Evolutionary conservation across 2,888 invertebrate genomes (phyloP).

Genomic region (Stenoptilia bipunctidactyla): DNA sequence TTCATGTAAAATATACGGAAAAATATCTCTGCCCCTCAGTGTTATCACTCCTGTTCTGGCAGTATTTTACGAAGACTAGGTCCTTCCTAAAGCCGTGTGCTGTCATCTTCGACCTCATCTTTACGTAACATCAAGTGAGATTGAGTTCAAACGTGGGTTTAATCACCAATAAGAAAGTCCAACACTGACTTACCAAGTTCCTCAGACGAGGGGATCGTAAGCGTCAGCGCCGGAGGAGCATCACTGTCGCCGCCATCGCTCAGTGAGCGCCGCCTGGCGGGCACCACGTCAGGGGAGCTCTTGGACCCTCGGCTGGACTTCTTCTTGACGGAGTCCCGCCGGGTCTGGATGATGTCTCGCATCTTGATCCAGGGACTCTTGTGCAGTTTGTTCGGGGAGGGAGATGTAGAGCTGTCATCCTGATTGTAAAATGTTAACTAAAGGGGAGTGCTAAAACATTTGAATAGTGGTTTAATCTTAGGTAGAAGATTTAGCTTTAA

Average conservation of each 20-base stretch:
- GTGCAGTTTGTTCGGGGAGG: conserved; percentile 65
- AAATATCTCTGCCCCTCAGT: too few relatives aligned
- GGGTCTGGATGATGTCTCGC: conserved; percentile 81
- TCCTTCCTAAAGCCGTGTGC: too few relatives aligned
- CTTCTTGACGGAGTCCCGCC: conserved; percentile 76
- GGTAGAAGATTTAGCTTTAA: too few relatives aligned
- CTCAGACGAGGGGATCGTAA: conserved; percentile 74
- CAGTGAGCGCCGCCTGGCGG: conserved; percentile 45
- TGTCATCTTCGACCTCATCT: too few relatives aligned
- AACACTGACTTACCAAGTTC: conserved; percentile 65
- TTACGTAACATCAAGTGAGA: too few relatives aligned
- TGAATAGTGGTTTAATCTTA: too few relatives aligned
- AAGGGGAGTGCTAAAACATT: too few relatives aligned
- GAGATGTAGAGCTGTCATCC: conserved; percentile 64
- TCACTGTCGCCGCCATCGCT: conserved; percentile 63
- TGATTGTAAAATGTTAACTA: conserved; percentile 19
- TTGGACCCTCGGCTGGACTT: conserved; percentile 55
- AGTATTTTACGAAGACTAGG: too few relatives aligned
- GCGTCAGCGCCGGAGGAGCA: conserved; percentile 63
- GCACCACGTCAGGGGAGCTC: conserved; percentile 49
- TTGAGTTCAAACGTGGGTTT: too few relatives aligned
- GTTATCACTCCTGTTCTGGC: too few relatives aligned
- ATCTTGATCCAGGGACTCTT: conserved; percentile 85
- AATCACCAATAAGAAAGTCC: too few relatives aligned
- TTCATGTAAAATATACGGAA: background rate